Base-by-base conservation (phyloP, 2,888 invertebrate genomes). In the Chaetogeoica ovagalla region DNA sequence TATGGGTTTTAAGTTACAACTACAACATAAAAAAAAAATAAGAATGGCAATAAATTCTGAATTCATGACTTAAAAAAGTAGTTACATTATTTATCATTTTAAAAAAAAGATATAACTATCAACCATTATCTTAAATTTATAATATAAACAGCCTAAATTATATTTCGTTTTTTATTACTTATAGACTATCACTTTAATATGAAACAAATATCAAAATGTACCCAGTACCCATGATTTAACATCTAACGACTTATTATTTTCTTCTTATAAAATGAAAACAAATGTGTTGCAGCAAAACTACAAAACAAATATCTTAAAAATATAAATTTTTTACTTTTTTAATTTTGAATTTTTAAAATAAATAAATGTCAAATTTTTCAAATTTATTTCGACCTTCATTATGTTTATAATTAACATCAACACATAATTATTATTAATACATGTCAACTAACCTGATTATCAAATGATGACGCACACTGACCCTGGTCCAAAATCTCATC, bases 401-500 rank as follows among this genome's bases (percentile, higher is more conserved):
- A 8, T 4, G 55, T 55, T 19, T 7, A 55, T 55, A 55, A 55
- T 55, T 55, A 55, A 55, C 19, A 19, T 17, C 30, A 30, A 30
- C 30, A 30, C 30, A 15, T 52, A 52, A 17, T 17, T 13, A 15
- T 15, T 52, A 52, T 52, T 5, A 13, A 11, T 52, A 43, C 15
- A 11, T 43, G 65, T 48, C 8, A 43, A 65, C 77, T 55, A 39
- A 79, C 79, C 79, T 70, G 70, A 8, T 23, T 55, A 63, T 79
- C 70, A 70, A 62, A 79, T 19, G 66, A 37, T 7, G 74, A 66
- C 15, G 70, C 70, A 43, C 60, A 71, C n/a, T 63, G 79, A n/a
- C 52, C 70, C 55, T 71, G 62, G 19, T 79, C 70, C 63, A 79
- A 71, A 23, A 79, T 69, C 11, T 79, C 71, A 21, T 77, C 77